A percentile compares a stretch with the other conserved stretches of the same genome.
Evolutionary conservation across 2,888 invertebrate species (phyloP).

Genomic region (Notocelia uddmanniana): DNA sequence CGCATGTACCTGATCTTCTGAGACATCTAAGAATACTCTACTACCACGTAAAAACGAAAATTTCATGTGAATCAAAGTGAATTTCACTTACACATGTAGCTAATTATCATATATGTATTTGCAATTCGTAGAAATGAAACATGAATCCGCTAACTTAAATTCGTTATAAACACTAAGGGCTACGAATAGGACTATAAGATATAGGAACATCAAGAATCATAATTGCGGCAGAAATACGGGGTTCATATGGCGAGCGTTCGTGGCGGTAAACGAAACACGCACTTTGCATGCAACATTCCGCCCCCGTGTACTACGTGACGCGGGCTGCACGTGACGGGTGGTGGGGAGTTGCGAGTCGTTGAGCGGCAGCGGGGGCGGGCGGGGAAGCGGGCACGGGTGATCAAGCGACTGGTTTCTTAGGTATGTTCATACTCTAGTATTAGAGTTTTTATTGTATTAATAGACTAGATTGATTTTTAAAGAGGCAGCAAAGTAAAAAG

Average conservation of each 20-base stretch:
- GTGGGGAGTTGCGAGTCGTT: background rate
- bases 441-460: background rate
- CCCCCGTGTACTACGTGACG: slow-evolving; percentile 48
- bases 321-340: slow-evolving; percentile 33
- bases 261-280: slow-evolving; percentile 61
- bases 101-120: background rate
- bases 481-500: too few species aligned
- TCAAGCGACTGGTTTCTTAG: background rate
- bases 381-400: background rate
- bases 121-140: slow-evolving; percentile 8
- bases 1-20: too few species aligned
- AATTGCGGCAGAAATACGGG: slow-evolving; percentile 62
- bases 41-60: background rate
- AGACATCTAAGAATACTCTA: background rate
- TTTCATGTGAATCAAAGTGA: too few species aligned
- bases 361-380: slow-evolving; percentile 4
- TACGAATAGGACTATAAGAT: too few species aligned
- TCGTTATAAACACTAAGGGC: slow-evolving; percentile 33
- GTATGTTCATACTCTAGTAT: background rate
- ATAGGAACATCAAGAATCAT: slow-evolving; percentile 59
- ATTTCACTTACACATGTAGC: too few species aligned
- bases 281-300: slow-evolving; percentile 69
- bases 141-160: slow-evolving; percentile 14
- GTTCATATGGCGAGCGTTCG: slow-evolving; percentile 55
- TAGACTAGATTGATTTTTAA: background rate